Conservation (phyloP, 2,113 vertebrate genomes). For the Spea bombifrons region DNA sequence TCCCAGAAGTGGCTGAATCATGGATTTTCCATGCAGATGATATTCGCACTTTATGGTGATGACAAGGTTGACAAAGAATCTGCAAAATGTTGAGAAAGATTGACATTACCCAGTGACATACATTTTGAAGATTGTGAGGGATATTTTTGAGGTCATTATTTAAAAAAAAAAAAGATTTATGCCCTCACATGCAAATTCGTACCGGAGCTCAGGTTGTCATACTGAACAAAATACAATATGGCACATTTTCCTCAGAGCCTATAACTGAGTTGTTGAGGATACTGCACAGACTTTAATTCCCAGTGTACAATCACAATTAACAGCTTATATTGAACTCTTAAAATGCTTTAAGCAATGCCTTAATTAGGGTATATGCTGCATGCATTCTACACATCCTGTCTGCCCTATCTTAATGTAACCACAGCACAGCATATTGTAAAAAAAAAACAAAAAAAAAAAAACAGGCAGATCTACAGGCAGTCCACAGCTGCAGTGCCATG, state of each 20-base stretch:
- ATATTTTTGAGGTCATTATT: not conserved
- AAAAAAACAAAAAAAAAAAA: not conserved
- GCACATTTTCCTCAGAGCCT: not conserved
- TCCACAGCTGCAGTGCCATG: not conserved
- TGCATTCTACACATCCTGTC: slow-evolving; percentile 12
- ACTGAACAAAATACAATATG: not conserved
- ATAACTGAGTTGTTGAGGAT: not conserved
- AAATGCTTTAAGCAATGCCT: not conserved
- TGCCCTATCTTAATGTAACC: slow-evolving; percentile 4
- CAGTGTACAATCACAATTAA: slow-evolving; percentile 3
- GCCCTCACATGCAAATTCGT: not conserved
- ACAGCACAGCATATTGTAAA: slow-evolving; percentile 31
- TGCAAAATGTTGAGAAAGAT: slow-evolving; percentile 16
- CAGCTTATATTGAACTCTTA: not conserved
- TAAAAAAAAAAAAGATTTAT: not conserved
- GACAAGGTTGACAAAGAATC: not conserved
- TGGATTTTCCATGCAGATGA: slow-evolving; percentile 5
- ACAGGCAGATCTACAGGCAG: not conserved
- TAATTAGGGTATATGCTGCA: not conserved
- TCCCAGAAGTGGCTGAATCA: not conserved
- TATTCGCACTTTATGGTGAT: slow-evolving; percentile 38
- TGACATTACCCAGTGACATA: not conserved
- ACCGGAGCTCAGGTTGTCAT: not conserved
- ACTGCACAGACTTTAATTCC: not conserved
- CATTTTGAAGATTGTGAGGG: not conserved